These are phyloP conservation scores for Syrmaticus mikado DNA, from an alignment of 2,113 vertebrate species.

Conservation along the genomic window DNA sequence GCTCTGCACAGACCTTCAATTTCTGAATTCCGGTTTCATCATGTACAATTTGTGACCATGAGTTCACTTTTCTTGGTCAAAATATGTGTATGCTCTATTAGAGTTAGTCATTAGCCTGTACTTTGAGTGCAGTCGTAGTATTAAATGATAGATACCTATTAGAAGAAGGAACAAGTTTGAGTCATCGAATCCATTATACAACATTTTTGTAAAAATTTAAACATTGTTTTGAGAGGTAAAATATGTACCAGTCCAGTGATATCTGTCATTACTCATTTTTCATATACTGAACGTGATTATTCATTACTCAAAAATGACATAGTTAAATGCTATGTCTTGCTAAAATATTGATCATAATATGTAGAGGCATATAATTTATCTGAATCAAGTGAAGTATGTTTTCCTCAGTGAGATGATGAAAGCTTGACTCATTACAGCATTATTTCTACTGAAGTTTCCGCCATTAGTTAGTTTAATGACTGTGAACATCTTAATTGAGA, in stretches of 20 bases:
- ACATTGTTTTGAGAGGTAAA: slow-evolving; percentile 32
- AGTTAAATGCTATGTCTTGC: slow-evolving; percentile 62
- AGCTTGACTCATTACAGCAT: slow-evolving; percentile 67
- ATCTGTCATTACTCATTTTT: slow-evolving; percentile 66
- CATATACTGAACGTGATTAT: slow-evolving; percentile 35
- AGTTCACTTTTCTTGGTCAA: neutral
- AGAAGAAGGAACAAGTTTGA: slow-evolving; percentile 42
- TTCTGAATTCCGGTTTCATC: slow-evolving; percentile 23
- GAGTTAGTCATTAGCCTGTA: slow-evolving; percentile 14
- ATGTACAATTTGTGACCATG: neutral
- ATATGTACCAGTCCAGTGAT: slow-evolving; percentile 50
- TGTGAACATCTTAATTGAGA: slow-evolving; percentile 48
- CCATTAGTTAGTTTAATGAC: slow-evolving; percentile 64
- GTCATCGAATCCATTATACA: slow-evolving; percentile 41
- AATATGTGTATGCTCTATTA: neutral
- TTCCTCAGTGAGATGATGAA: slow-evolving; percentile 64
- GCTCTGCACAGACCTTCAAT: neutral
- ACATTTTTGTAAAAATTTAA: slow-evolving; percentile 46
- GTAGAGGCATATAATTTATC: slow-evolving; percentile 62
- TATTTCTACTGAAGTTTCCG: slow-evolving; percentile 64
- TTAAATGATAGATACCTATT: slow-evolving; percentile 54
- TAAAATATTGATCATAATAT: slow-evolving; percentile 73
- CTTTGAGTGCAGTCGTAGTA: neutral
- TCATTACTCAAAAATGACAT: slow-evolving; percentile 68
- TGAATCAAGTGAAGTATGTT: slow-evolving; percentile 65